Conservation (phyloP, 2,797 vertebrate species). For the Graptemys geographica region DNA sequence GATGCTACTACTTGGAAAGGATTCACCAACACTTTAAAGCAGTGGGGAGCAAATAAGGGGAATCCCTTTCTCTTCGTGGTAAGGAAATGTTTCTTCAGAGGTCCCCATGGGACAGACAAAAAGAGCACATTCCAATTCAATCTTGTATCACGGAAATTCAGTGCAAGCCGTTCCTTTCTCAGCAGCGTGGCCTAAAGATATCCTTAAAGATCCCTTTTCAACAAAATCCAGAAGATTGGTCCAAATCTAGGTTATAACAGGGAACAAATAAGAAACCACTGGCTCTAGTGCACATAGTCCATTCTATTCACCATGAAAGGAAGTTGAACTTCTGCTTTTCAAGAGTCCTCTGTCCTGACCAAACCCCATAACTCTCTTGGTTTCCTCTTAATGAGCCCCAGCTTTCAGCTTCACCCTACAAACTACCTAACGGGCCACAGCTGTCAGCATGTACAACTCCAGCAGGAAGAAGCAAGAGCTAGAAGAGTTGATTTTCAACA, state of each 20-base stretch:
- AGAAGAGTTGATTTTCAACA: neutral
- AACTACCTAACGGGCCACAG: neutral
- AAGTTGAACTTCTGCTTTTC: neutral
- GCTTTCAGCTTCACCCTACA: neutral
- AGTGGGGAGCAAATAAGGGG: neutral
- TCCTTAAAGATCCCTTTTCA: neutral
- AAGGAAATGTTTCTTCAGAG: neutral
- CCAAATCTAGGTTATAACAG: neutral
- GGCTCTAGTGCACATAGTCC: neutral
- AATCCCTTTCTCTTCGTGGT: neutral
- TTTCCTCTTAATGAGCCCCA: neutral
- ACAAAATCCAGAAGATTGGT: neutral
- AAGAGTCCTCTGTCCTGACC: neutral
- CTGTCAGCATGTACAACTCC: neutral
- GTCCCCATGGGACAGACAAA: neutral
- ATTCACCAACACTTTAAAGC: neutral
- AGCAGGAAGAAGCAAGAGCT: neutral
- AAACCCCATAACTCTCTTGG: neutral
- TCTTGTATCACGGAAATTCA: neutral
- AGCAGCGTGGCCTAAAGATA: neutral
- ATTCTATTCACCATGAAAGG: neutral
- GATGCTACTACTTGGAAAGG: neutral
- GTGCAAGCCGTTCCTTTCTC: neutral
- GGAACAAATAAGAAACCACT: neutral
- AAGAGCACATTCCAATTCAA: neutral